These are phyloP conservation scores for Calephelis perditalis DNA, from an alignment of 2,888 invertebrate genomes.

Conservation along the genomic window DNA sequence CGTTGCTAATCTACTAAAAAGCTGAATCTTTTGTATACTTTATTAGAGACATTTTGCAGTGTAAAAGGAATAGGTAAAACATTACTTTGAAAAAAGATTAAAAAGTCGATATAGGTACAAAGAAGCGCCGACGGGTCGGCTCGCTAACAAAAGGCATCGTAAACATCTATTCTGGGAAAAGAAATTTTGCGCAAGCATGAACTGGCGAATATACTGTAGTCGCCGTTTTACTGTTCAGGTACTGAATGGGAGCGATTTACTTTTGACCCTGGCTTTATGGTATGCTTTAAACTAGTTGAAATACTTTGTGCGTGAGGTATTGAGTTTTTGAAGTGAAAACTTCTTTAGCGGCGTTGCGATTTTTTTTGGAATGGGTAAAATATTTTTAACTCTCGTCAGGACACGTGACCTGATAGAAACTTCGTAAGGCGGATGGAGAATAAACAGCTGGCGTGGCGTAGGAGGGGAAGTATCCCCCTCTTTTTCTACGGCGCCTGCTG, in stretches of 20 bases:
- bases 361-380: too few relatives aligned
- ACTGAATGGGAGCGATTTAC: conserved; percentile 10
- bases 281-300: not conserved
- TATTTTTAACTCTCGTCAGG: too few relatives aligned
- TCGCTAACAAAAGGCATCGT: conserved; percentile 53
- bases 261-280: conserved; percentile 1
- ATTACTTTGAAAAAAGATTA: conserved; percentile 29
- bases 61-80: conserved; percentile 21
- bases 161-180: conserved; percentile 66
- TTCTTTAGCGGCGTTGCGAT: too few relatives aligned
- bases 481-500: too few relatives aligned
- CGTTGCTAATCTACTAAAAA: conserved; percentile 12
- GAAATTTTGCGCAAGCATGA: conserved; percentile 61
- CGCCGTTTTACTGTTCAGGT: not conserved
- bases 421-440: too few relatives aligned
- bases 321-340: too few relatives aligned
- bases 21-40: not conserved
- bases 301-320: too few relatives aligned
- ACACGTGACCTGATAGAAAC: too few relatives aligned
- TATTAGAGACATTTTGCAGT: not conserved
- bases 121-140: conserved; percentile 31
- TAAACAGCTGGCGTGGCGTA: too few relatives aligned
- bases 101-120: conserved; percentile 43
- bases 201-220: conserved; percentile 12
- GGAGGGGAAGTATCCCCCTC: too few relatives aligned